Conservation (phyloP, 2,888 invertebrate species). For the Drosophila silvestris region DNA sequence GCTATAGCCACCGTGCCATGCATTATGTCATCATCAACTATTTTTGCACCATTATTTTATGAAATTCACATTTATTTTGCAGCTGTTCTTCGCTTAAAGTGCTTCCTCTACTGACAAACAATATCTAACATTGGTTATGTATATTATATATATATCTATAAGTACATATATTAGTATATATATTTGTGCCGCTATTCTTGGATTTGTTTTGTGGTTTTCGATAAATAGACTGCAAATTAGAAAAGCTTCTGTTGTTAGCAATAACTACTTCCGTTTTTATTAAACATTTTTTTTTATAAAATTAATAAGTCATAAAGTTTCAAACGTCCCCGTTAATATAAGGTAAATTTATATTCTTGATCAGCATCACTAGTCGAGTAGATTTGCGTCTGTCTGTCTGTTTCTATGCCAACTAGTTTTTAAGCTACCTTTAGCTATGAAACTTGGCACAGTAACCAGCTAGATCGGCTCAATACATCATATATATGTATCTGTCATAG, state of each 20-base stretch:
- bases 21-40: slow-evolving; percentile 71
- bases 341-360: not conserved
- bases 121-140: not conserved
- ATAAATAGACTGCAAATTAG: not conserved
- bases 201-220: not conserved
- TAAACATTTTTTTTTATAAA: no score
- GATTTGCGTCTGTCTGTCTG: not conserved
- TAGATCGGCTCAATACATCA: not conserved
- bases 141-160: not conserved
- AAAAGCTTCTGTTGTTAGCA: not conserved
- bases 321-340: not conserved
- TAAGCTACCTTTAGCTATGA: not conserved
- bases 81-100: slow-evolving; percentile 57
- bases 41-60: slow-evolving; percentile 76
- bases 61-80: slow-evolving; percentile 76
- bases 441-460: not conserved
- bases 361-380: not conserved
- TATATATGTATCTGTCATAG: no score
- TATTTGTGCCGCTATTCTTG: not conserved
- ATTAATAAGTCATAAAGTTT: not conserved
- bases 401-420: not conserved
- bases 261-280: no score
- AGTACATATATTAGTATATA: no score
- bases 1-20: slow-evolving; percentile 20
- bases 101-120: not conserved